Evolutionary conservation across 2,113 vertebrate species (phyloP).

Genomic region (Gulo gulo): DNA sequence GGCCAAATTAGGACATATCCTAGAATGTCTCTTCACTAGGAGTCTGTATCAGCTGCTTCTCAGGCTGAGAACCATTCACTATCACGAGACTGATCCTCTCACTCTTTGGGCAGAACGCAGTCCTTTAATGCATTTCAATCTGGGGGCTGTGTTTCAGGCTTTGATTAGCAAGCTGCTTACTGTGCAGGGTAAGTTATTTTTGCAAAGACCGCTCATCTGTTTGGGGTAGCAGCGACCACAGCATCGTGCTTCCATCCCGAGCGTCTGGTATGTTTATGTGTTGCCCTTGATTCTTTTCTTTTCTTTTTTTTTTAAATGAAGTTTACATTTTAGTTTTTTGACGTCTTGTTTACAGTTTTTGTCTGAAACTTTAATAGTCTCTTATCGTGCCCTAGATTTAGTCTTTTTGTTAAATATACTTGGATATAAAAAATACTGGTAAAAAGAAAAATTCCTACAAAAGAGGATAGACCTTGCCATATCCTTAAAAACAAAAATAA

Average conservation of each 20-base stretch:
- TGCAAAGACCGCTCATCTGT: conserved; percentile 43
- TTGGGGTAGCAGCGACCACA: conserved; percentile 54
- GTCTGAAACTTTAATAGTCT: conserved; percentile 52
- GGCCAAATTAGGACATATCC: conserved; percentile 52
- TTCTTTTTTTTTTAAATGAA: conserved; percentile 18
- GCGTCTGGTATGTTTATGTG: conserved; percentile 35
- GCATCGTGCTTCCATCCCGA: conserved; percentile 19
- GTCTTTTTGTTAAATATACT: conserved; percentile 52
- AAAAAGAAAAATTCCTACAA: not conserved
- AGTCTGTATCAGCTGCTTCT: conserved; percentile 61
- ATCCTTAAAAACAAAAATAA: conserved; percentile 18
- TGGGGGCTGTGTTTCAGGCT: conserved; percentile 60
- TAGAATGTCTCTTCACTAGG: conserved; percentile 61
- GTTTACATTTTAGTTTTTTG: conserved; percentile 64
- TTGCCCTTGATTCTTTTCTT: not conserved
- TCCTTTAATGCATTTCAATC: conserved; percentile 62
- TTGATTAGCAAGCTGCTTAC: conserved; percentile 67
- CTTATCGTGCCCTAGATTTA: conserved; percentile 47
- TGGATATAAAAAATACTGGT: conserved; percentile 36
- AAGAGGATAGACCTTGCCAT: not conserved
- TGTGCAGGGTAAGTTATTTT: conserved; percentile 51
- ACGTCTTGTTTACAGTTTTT: conserved; percentile 59
- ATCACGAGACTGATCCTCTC: conserved; percentile 64
- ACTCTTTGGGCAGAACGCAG: conserved; percentile 53
- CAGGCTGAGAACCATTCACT: conserved; percentile 64